A percentile compares a stretch with the other conserved stretches of the same genome.
Conservation (phyloP, 2,113 vertebrate species). For the Paedocypris sp. region DNA sequence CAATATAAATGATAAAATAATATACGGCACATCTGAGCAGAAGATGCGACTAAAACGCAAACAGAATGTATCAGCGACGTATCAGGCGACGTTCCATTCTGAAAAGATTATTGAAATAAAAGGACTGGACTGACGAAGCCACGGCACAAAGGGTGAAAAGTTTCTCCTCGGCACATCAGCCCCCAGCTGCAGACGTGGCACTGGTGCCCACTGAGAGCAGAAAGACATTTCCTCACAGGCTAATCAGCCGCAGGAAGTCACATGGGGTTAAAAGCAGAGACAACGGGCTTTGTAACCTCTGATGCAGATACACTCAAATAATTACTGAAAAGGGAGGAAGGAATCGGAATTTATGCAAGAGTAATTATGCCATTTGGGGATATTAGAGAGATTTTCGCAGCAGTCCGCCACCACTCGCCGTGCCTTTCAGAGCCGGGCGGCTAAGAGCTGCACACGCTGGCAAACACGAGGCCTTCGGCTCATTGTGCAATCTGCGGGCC, state of each 20-base stretch:
- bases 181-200: slow-evolving; percentile 11
- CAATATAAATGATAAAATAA: no score
- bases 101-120: no score
- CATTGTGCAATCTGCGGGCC: slow-evolving; percentile 44
- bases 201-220: background rate
- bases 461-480: slow-evolving; percentile 36
- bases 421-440: slow-evolving; percentile 22
- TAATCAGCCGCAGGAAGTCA: slow-evolving; percentile 41
- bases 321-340: slow-evolving; percentile 30
- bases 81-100: no score
- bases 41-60: no score
- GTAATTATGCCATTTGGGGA: slow-evolving; percentile 43
- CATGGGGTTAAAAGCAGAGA: slow-evolving; percentile 37
- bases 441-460: slow-evolving; percentile 31
- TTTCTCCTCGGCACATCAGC: slow-evolving; percentile 1
- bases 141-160: background rate
- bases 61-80: no score
- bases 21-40: no score
- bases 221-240: slow-evolving; percentile 21
- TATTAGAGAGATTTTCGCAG: slow-evolving; percentile 40
- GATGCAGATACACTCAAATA: slow-evolving; percentile 40
- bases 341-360: slow-evolving; percentile 42
- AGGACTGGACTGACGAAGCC: no score
- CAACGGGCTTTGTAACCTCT: slow-evolving; percentile 41
- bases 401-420: slow-evolving; percentile 31